Evolutionary conservation across 1,140 invertebrate genomes (phyloP).

Genomic region (Helicoverpa armigera): DNA sequence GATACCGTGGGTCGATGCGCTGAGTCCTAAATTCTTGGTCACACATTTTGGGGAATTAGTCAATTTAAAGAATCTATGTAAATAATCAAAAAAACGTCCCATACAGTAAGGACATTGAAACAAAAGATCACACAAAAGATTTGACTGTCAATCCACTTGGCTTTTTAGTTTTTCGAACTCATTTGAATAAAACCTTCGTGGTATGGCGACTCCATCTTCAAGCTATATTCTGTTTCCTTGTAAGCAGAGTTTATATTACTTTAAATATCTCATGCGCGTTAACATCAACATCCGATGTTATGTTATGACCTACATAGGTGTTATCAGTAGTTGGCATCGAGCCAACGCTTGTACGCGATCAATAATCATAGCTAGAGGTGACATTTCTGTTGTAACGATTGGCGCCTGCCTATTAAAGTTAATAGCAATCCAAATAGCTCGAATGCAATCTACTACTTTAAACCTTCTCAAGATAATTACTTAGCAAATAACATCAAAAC

Average conservation of each 20-base stretch:
- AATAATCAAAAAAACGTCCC: neutral
- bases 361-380: neutral
- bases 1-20: slow-evolving; percentile 78
- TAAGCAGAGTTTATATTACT: too few species aligned
- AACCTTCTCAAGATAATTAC: too few species aligned
- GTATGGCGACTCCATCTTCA: too few species aligned
- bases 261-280: too few species aligned
- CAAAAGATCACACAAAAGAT: slow-evolving; percentile 25
- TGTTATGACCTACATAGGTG: neutral
- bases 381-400: neutral
- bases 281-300: neutral
- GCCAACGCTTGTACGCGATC: neutral
- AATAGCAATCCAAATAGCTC: neutral
- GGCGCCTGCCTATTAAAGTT: neutral
- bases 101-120: neutral
- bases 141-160: neutral
- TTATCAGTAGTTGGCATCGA: neutral
- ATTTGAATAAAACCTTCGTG: slow-evolving; percentile 8
- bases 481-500: too few species aligned
- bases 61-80: neutral
- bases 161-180: neutral
- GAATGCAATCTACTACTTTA: neutral
- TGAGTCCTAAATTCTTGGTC: slow-evolving; percentile 76
- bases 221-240: too few species aligned
- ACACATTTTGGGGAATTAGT: slow-evolving; percentile 57